Base-by-base conservation (phyloP, 2,888 invertebrate species). In the Oxytorus armatus region DNA sequence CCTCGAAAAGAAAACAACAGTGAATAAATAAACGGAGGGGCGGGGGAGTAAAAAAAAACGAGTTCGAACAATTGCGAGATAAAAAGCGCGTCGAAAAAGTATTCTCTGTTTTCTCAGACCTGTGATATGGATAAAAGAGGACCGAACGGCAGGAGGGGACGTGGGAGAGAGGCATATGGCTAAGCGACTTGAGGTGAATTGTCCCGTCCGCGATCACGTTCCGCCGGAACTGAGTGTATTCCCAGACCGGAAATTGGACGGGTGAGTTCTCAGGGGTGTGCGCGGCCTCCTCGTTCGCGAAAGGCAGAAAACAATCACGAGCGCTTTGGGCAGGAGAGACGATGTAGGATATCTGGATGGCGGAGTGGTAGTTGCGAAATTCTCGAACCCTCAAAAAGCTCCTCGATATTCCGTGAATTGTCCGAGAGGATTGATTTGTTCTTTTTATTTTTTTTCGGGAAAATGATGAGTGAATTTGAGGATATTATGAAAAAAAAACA, bases 261-360 rank as follows among this genome's bases (percentile, higher is more conserved):
- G 55, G 53, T 29, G 70, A n/a, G n/a, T n/a, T n/a, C n/a, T n/a
- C n/a, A n/a, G n/a, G n/a, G n/a, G n/a, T n/a, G 36, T 63, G 63
- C 63, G 21, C 49, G 63, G 42, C 68, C 74, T 77, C 80, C 77
- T 59, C 74, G 55, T 69, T 79, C 75, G 82, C 79, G 77, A 84
- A 85, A 83, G 85, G 86, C 86, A 84, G 86, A 86, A 88, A 88
- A 88, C 88, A 88, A 88, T 88, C 87, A 88, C 86, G 84, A 86
- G 83, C 66, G 55, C 76, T 72, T 68, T 73, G 39, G 39, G 39
- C 63, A 36, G 69, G 61, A 49, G 63, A 51, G 59, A 59, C n/a
- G 49, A 76, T 61, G 49, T 72, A 18, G 8, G 1, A 36, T 36
- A 36, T 36, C 4, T 36, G 10, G n/a, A n/a, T n/a, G n/a, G n/a